Base-by-base conservation (phyloP, 2,888 invertebrate species). In the Vesta saturnalis region DNA sequence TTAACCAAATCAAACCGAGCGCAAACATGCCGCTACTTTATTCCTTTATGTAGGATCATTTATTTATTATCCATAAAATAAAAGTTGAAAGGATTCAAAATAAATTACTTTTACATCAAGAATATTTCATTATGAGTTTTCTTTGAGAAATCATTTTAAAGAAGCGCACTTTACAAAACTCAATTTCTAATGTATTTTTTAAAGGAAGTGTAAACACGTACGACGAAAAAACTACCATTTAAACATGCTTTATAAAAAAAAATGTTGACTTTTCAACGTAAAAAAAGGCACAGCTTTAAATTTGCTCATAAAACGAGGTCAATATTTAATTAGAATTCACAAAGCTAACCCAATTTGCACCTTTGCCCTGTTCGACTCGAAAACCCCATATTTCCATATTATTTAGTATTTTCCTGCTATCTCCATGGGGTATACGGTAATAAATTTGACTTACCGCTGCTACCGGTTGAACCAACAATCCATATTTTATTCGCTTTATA, bases 381-480 rank as follows among this genome's bases (percentile, higher is more conserved):
- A 67, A 52, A 58, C 67, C 61, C 68, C 64, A 67, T 61, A 67
- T 70, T 64, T 64, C 67, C 60, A 59, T 62, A 70, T 72, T 72
- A 72, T 73, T 73, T 73, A 73, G 69, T 64, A 67, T 65, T 69
- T 69, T 69, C 64, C 70, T 66, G 65, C 12, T 65, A 64, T 65
- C 59, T 66, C 69, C 68, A 62, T 55, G 60, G 65, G 61, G 67
- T 67, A 61, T 64, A 59, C 69, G 67, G 61, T 52, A 67, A 68
- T 73, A 73, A 73, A 73, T 73, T 73, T 69, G 71, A 73, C 71
- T 73, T 73, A 71, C 68, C 63, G 69, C 71, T 64, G 69, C 70
- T 68, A 70, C 70, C 72, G 72, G 67, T 64, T 72, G 73, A 70
- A 69, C 71, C 70, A 70, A 72, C 72, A 75, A 73, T 73, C 72